phyloP scores from a whole-genome alignment of 2,888 invertebrate genomes.

The Acronicta aceris region DNA sequence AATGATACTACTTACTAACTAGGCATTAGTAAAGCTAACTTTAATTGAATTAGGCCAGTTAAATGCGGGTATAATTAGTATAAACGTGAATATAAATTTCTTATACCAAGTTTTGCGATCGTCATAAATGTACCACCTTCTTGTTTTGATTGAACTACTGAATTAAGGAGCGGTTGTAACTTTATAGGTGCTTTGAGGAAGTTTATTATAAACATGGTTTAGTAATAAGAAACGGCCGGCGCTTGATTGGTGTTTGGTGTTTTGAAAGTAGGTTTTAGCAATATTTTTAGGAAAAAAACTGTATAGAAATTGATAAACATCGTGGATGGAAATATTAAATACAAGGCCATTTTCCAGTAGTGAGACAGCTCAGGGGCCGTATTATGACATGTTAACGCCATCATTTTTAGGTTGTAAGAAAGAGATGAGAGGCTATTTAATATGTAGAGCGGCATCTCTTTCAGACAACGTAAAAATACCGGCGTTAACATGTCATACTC shows the following conservation, averaged over 20 bases:
- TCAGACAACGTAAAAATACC: too few relatives aligned
- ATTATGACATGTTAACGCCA: too few relatives aligned
- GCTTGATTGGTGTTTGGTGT: neutral
- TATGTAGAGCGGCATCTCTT: too few relatives aligned
- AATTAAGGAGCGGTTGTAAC: conserved; percentile 4
- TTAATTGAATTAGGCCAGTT: conserved; percentile 36
- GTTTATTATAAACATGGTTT: conserved; percentile 7
- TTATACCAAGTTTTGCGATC: conserved; percentile 19
- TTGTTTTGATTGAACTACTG: conserved; percentile 19
- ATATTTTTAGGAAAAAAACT: too few relatives aligned
- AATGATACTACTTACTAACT: neutral
- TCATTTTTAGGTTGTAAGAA: too few relatives aligned
- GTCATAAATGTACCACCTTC: conserved; percentile 12
- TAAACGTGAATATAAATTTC: conserved; percentile 22
- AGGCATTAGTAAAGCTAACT: conserved; percentile 1
- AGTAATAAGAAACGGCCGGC: neutral
- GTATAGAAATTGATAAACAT: too few relatives aligned
- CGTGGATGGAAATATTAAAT: neutral
- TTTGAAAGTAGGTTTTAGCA: neutral
- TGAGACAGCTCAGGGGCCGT: too few relatives aligned
- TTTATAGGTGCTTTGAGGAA: conserved; percentile 9
- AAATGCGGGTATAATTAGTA: conserved; percentile 22
- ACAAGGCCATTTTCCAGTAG: neutral
- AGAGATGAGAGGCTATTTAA: too few relatives aligned
- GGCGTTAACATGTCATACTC: too few relatives aligned